A percentile compares a stretch with the other conserved stretches of the same genome.
Evolutionary conservation across 2,797 vertebrate species (phyloP).

Genomic region (Crenuchus spilurus): DNA sequence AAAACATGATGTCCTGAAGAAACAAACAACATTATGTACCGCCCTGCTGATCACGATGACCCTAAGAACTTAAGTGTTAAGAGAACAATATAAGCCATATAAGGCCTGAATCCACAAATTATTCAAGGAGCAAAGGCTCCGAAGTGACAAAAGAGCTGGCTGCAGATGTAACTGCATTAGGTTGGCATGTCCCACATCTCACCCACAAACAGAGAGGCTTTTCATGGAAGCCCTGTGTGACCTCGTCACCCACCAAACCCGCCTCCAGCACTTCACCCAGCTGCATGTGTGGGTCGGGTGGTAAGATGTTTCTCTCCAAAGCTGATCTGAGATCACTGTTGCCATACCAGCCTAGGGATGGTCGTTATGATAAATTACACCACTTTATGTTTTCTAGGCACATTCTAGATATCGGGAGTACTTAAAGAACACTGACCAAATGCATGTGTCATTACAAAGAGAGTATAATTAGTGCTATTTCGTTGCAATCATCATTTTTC

Average conservation of each 20-base stretch:
- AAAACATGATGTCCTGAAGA: conserved; percentile 71
- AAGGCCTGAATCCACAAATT: background rate
- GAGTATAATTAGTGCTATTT: too few relatives aligned
- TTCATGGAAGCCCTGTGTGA: conserved; percentile 47
- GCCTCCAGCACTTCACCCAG: conserved; percentile 41
- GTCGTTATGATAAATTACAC: too few relatives aligned
- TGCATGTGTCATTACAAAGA: too few relatives aligned
- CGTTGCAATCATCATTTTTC: too few relatives aligned
- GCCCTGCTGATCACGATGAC: too few relatives aligned
- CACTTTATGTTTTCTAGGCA: too few relatives aligned
- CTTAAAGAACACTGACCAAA: too few relatives aligned
- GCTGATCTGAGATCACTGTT: background rate
- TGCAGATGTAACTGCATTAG: conserved; percentile 30
- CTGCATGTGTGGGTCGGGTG: conserved; percentile 15
- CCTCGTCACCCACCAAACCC: conserved; percentile 36
- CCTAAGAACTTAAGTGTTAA: too few relatives aligned
- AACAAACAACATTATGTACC: too few relatives aligned
- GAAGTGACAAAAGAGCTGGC: conserved; percentile 18
- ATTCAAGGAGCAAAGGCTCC: background rate
- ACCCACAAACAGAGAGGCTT: conserved; percentile 50
- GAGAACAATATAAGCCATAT: background rate
- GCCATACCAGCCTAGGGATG: too few relatives aligned
- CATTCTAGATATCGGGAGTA: too few relatives aligned
- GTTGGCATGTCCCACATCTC: conserved; percentile 37
- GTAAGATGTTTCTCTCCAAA: conserved; percentile 16